phyloP scores from a whole-genome alignment of 2,797 vertebrate species.

The Orientallactaga sibirica region DNA sequence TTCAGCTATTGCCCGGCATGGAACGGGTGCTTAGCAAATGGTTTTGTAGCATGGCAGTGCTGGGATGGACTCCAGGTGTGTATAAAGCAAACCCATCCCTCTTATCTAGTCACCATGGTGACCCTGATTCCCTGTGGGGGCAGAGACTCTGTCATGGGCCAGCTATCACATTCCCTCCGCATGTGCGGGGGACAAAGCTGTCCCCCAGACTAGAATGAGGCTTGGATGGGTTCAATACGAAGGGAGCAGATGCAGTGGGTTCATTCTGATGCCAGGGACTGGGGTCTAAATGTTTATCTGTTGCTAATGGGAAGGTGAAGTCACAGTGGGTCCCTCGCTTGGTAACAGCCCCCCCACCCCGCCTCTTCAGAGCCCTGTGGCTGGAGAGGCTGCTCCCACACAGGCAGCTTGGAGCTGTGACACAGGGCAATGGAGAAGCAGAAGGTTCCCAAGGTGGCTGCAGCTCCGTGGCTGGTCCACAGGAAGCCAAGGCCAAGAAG shows the following conservation, averaged over 20 bases:
- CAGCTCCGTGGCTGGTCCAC: neutral
- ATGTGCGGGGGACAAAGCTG: neutral
- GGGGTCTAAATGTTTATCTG: conserved; percentile 31
- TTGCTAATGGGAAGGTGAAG: neutral
- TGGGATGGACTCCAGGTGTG: neutral
- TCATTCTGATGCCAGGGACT: conserved; percentile 13
- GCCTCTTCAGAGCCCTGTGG: neutral
- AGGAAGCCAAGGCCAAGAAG: too few relatives aligned
- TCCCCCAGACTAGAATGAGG: neutral
- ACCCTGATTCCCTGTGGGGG: neutral
- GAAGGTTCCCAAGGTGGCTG: neutral
- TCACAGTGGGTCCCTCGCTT: neutral
- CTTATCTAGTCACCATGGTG: neutral
- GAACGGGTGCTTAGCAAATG: neutral
- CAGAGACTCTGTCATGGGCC: neutral
- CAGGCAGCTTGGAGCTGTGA: neutral
- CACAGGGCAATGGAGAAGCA: neutral
- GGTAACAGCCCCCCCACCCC: neutral
- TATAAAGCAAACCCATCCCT: neutral
- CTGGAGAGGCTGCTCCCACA: neutral
- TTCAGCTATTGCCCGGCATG: conserved; percentile 1
- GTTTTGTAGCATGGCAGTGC: neutral
- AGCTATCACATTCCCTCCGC: neutral
- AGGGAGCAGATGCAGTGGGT: conserved; percentile 48
- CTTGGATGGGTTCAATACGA: conserved; percentile 32